Evolutionary conservation across 2,113 vertebrate genomes (phyloP).

Genomic region (Cygnus buccinator): DNA sequence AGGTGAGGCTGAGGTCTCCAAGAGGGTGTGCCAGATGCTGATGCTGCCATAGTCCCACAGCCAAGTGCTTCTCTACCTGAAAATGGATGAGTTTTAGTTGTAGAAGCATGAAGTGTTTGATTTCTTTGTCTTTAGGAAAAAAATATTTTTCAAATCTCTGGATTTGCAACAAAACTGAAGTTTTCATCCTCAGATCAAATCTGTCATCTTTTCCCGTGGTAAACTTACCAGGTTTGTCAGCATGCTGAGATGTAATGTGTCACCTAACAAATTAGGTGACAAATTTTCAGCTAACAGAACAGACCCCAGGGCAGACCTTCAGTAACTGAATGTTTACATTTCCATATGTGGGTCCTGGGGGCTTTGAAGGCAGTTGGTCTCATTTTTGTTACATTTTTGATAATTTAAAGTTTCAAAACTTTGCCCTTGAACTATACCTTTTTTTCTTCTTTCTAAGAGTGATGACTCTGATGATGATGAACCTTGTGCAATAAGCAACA

Average conservation of each 20-base stretch:
- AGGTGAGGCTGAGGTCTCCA: neutral
- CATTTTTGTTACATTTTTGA: neutral
- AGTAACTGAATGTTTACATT: neutral
- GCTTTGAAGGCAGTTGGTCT: neutral
- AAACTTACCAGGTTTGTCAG: neutral
- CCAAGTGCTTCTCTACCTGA: neutral
- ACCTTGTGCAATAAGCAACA: constrained; percentile 85
- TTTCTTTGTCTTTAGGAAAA: neutral
- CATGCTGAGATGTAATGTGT: neutral
- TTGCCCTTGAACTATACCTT: neutral
- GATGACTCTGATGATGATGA: constrained; percentile 83
- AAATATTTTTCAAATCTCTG: neutral
- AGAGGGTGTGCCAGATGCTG: accelerated
- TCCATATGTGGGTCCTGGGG: neutral
- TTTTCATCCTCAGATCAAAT: neutral
- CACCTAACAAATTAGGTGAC: neutral
- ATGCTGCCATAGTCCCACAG: neutral
- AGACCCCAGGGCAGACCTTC: neutral
- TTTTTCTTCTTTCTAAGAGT: constrained; percentile 65
- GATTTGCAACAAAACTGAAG: neutral
- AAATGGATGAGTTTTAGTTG: neutral
- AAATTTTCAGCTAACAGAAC: neutral
- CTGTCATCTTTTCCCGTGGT: neutral
- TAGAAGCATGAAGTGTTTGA: neutral
- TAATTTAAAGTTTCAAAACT: neutral